Conservation (phyloP, 2,888 invertebrate species). For the Xylota sylvarum region DNA sequence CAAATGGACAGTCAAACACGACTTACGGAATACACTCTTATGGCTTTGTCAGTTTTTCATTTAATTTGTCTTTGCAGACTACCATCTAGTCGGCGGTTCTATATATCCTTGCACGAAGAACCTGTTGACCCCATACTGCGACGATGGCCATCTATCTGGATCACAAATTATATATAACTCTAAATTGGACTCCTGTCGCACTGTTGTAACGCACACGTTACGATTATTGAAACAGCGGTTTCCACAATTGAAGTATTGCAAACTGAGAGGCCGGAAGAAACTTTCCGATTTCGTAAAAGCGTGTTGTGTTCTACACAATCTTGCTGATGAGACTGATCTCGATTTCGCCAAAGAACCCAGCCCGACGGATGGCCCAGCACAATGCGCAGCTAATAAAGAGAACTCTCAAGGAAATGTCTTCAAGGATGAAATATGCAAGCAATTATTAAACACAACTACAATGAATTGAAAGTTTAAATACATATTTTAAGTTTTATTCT, state of each 20-base stretch:
- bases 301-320: constrained; percentile 41
- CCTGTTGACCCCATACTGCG: constrained; percentile 50
- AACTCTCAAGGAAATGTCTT: neutral
- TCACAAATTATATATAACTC: constrained; percentile 58
- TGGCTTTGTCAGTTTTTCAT: neutral
- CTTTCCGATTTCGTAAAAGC: constrained; percentile 27
- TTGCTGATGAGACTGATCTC: constrained; percentile 37
- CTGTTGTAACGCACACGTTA: neutral
- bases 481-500: neutral
- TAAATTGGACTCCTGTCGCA: constrained; percentile 51
- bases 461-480: too few species aligned
- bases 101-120: constrained; percentile 55
- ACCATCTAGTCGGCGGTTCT: constrained; percentile 16
- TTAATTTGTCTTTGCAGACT: constrained; percentile 5
- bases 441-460: neutral
- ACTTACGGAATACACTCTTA: too few species aligned
- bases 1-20: too few species aligned
- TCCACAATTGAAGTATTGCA: constrained; percentile 31
- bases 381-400: neutral
- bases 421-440: constrained; percentile 5
- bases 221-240: constrained; percentile 46
- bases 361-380: neutral
- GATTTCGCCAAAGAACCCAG: neutral
- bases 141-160: constrained; percentile 45
- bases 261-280: constrained; percentile 18